Evolutionary conservation across 1,140 invertebrate species (phyloP).

Genomic region (Neotoxoptera formosana): DNA sequence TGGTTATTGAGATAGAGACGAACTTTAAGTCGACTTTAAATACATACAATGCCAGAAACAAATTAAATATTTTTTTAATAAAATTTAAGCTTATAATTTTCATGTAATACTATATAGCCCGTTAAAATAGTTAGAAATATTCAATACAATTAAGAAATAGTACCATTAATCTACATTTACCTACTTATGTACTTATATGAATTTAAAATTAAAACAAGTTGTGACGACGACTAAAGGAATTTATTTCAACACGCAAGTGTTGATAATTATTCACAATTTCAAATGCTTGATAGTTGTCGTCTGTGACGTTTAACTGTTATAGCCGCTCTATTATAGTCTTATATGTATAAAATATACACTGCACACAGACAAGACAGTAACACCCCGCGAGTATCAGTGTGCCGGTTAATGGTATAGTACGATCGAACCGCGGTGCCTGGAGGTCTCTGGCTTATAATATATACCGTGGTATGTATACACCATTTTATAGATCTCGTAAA

Average conservation of each 20-base stretch:
- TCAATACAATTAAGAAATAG: too few relatives aligned
- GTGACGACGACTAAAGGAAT: too few relatives aligned
- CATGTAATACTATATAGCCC: too few relatives aligned
- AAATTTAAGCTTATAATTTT: not conserved
- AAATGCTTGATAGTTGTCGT: not conserved
- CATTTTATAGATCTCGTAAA: conserved; percentile 2
- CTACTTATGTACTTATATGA: too few relatives aligned
- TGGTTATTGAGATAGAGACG: not conserved
- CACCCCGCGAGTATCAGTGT: not conserved
- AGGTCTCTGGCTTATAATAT: not conserved
- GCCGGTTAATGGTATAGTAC: too few relatives aligned
- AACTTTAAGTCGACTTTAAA: not conserved
- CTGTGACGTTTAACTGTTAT: not conserved
- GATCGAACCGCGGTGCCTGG: not conserved
- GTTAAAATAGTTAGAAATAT: too few relatives aligned
- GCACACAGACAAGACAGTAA: not conserved
- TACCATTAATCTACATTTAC: too few relatives aligned
- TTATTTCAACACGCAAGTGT: too few relatives aligned
- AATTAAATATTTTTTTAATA: not conserved
- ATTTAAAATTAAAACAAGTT: too few relatives aligned
- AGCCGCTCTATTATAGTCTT: not conserved
- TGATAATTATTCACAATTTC: too few relatives aligned
- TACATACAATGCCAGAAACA: not conserved
- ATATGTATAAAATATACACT: not conserved
- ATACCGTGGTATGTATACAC: not conserved